Conservation (phyloP, 2,888 invertebrate genomes). For the Melikaiella ostensackeni region DNA sequence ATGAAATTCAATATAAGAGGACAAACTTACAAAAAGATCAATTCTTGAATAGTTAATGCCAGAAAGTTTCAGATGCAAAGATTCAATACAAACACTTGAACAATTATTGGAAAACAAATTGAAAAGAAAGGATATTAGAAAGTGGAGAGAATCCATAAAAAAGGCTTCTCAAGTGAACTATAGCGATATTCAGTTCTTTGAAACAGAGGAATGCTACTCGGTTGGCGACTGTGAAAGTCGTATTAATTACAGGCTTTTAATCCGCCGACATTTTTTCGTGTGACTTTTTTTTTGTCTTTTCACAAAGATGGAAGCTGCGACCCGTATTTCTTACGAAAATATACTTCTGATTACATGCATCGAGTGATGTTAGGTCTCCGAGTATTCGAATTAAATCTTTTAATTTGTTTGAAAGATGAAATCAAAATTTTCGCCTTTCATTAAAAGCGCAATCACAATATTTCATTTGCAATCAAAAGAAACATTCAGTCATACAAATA, state of each 20-base stretch:
- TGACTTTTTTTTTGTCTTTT: conserved; percentile 50
- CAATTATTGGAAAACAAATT: not conserved
- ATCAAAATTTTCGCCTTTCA: not conserved
- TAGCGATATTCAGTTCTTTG: conserved; percentile 45
- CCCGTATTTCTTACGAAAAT: conserved; percentile 44
- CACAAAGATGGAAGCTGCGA: conserved; percentile 38
- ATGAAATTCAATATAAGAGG: not conserved
- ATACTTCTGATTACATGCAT: not conserved
- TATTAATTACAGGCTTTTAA: conserved; percentile 57
- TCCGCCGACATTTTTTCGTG: conserved; percentile 54
- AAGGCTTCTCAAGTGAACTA: conserved; percentile 28
- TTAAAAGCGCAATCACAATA: conserved; percentile 1
- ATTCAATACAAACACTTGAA: not conserved
- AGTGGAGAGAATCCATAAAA: conserved; percentile 23
- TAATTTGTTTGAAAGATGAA: not conserved
- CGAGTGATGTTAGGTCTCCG: not conserved
- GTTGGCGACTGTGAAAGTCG: conserved; percentile 52
- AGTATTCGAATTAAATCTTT: not conserved
- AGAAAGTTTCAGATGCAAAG: not conserved
- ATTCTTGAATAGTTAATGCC: not conserved
- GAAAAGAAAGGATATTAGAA: conserved; percentile 9
- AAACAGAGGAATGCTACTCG: conserved; percentile 52
- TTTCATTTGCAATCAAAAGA: not conserved
- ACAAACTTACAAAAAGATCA: not conserved
- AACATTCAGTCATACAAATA: not conserved